Evolutionary conservation across 2,888 invertebrate species (phyloP).

Genomic region (Seira ritae): DNA sequence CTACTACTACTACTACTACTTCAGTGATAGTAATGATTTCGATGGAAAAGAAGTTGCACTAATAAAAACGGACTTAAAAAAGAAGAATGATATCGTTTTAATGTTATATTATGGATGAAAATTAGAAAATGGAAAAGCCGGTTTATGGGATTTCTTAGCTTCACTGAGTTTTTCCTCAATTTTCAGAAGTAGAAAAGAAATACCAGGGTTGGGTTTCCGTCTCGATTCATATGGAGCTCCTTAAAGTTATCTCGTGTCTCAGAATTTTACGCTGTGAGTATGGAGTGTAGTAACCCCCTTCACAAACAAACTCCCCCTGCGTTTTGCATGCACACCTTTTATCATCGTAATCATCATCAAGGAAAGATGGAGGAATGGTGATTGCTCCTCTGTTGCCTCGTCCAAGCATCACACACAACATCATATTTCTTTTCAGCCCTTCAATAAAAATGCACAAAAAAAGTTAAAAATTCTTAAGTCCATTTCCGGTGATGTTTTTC

Average conservation of each 20-base stretch:
- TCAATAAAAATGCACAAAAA: constrained; percentile 23
- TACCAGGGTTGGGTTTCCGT: constrained; percentile 24
- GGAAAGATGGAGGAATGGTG: constrained; percentile 14
- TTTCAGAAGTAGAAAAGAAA: not conserved
- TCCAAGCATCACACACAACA: not conserved
- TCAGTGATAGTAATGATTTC: constrained; percentile 28
- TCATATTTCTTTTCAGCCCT: constrained; percentile 2
- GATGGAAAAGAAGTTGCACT: constrained; percentile 29
- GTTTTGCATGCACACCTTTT: constrained; percentile 8
- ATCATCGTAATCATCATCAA: not conserved
- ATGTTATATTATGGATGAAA: constrained; percentile 37
- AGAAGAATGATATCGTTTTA: constrained; percentile 58
- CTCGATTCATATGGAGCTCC: constrained; percentile 41
- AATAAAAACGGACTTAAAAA: constrained; percentile 29
- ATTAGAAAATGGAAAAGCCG: constrained; percentile 51
- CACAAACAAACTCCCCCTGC: not conserved
- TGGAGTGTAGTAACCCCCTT: not conserved
- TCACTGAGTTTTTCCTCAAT: constrained; percentile 43
- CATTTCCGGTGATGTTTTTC: constrained; percentile 38
- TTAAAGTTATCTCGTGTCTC: constrained; percentile 17
- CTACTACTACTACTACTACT: too few relatives aligned
- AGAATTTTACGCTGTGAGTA: constrained; percentile 14
- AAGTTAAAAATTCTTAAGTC: constrained; percentile 35
- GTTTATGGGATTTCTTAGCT: constrained; percentile 48
- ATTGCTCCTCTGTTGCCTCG: not conserved